phyloP scores from a whole-genome alignment of 2,888 invertebrate genomes.

The Lydus trimaculatus region DNA sequence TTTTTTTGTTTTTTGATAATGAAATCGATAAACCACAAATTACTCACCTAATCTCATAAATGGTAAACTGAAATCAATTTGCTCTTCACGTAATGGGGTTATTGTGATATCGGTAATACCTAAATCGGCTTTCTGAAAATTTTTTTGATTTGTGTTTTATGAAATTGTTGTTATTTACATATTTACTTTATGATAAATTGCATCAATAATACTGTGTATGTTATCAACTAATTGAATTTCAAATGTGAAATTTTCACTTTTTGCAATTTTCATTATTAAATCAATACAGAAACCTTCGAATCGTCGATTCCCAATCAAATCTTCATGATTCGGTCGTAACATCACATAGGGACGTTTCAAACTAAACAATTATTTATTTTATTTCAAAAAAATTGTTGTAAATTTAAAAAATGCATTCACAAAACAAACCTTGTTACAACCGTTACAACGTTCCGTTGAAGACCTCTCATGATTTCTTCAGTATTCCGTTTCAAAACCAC shows the following conservation, averaged over 20 bases:
- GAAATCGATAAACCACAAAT: no score
- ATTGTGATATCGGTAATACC: conserved; percentile 21
- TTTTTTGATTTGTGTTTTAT: not conserved
- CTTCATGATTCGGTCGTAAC: conserved; percentile 63
- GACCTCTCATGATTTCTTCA: conserved; percentile 39
- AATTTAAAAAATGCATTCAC: no score
- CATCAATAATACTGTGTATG: not conserved
- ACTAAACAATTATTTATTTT: conserved; percentile 54
- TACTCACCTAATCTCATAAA: conserved; percentile 23
- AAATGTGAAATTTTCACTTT: conserved; percentile 64
- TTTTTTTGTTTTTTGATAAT: no score
- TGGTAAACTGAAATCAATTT: conserved; percentile 23
- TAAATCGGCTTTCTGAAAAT: conserved; percentile 19
- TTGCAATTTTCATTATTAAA: conserved; percentile 79
- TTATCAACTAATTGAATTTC: conserved; percentile 66
- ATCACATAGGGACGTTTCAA: conserved; percentile 69
- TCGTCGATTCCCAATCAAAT: conserved; percentile 73
- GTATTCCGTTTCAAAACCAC: conserved; percentile 41
- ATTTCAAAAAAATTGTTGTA: not conserved
- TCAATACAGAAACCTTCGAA: conserved; percentile 91
- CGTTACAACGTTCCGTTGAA: not conserved
- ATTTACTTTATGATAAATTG: not conserved
- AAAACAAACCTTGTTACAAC: conserved; percentile 51
- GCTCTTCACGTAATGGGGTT: conserved; percentile 19
- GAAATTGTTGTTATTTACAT: no score